A percentile compares a stretch with the other conserved stretches of the same genome.
phyloP scores from a whole-genome alignment of 92 coral and sea anemone genomes.

The Plumapathes pennacea region DNA sequence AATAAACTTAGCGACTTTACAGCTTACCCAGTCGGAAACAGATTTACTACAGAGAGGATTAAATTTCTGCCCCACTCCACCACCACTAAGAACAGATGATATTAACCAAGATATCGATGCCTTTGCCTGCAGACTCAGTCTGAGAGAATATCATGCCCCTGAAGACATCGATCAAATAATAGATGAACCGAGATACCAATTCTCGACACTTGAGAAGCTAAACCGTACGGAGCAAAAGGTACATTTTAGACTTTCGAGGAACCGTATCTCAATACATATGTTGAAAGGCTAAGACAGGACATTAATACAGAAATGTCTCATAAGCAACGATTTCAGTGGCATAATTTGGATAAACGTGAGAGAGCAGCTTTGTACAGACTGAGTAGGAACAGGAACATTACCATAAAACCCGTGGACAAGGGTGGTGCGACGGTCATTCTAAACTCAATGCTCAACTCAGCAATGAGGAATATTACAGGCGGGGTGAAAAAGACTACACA shows the following conservation, averaged over 20 bases:
- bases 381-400: constrained; percentile 13
- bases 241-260: constrained; percentile 18
- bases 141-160: constrained; percentile 20
- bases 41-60: constrained; percentile 14
- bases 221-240: constrained; percentile 12
- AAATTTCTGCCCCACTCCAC: constrained; percentile 13
- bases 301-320: constrained; percentile 3
- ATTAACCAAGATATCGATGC: constrained; percentile 20
- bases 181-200: constrained; percentile 16
- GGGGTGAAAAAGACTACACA: constrained; percentile 25
- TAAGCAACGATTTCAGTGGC: constrained; percentile 5
- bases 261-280: constrained; percentile 24
- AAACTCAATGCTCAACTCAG: constrained; percentile 13
- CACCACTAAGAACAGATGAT: constrained; percentile 6
- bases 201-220: constrained; percentile 8
- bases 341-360: constrained; percentile 18
- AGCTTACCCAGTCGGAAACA: constrained; percentile 24
- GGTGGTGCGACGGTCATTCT: constrained; percentile 18
- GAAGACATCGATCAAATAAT: constrained; percentile 11
- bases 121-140: constrained; percentile 17
- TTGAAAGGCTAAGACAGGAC: constrained; percentile 8
- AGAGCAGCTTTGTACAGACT: constrained; percentile 8
- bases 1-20: constrained; percentile 8
- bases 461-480: constrained; percentile 23
- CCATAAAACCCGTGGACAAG: constrained; percentile 9